Base-by-base conservation (phyloP, 2,888 invertebrate genomes). In the Eurytoma californica region DNA sequence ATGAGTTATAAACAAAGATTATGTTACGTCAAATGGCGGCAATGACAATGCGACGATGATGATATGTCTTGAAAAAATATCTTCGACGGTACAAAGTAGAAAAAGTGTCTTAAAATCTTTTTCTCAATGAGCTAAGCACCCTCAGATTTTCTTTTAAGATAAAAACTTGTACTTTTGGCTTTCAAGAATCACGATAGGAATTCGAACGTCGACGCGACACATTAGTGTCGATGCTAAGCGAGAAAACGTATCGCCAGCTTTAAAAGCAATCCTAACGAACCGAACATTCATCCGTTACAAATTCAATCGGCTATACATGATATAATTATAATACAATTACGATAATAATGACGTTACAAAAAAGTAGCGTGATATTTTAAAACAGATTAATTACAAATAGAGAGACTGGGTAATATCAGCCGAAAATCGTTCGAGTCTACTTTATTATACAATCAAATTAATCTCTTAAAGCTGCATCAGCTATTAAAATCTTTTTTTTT, bases 91-190 rank as follows among this genome's bases (percentile, higher is more conserved):
- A 81, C 30, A 77, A 81, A 72, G 80, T 81, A 80, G 70, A 73
- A 76, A 79, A 80, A 66, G 68, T 75, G 24, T 77, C 65, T 77
- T 69, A 65, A 79, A 75, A 69, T 72, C 80, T 72, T 67, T 76
- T 63, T 58, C 69, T 77, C 55, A 69, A 77, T 75, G 74, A 77
- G 68, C 65, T 84, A 82, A 84, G 83, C 84, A 83, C 83, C 83
- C 83, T 83, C 77, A 69, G 75, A 76, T 83, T 81, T 74, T 80
- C 75, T 82, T 83, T 77, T 61, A 77, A 16, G 49, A 69, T 74
- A 73, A 80, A 72, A 66, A 80, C 82, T 84, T 84, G 85, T 85
- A 85, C 84, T 86, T 84, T 85, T 84, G 83, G 86, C 83, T 84
- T 84, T 83, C 82, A 77, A 82, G 70, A 83, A 84, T 83, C 80